Evolutionary conservation across 2,888 invertebrate species (phyloP), one percentile per base, ranked within the genome.

Genomic region (Rhamnusium bicolor): DNA sequence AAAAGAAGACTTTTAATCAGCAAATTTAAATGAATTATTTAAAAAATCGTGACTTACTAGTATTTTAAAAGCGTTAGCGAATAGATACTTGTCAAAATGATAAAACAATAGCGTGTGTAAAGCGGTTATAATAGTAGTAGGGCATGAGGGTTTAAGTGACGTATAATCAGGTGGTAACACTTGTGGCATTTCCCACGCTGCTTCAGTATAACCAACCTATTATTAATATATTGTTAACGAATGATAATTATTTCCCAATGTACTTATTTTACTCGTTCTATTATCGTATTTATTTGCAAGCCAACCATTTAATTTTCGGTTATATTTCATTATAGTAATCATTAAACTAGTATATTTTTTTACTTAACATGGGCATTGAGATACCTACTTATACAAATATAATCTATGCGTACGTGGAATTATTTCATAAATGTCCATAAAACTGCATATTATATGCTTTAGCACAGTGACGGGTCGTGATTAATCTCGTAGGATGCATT

Each of bases 131-230:
- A 85, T 85, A 85, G 82, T 83, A 83, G 84, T 81, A 82, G 84
- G 84, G 82, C 80, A 83, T 80, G 84, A 84, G 85, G 85, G 78
- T 85, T 85, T 85, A 85, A 86, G 84, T 84, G 88, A 87, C 86
- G 86, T 88, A 88, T 88, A 88, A 88, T 88, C 88, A 88, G 87
- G 85, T 87, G 87, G 86, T 82, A 84, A 83, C 88, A 88, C 86
- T 87, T 88, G 88, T 85, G 84, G 85, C 80, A 81, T 80, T 87
- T 88, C 88, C 86, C 88, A 88, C 88, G 86, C 79, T 86, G 84
- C 85, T 86, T 83, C 86, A 80, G 80, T 82, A 84, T 85, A 85
- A 82, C 83, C 83, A 84, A 85, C 85, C 86, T 86, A 86, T 87
- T 86, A 87, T 87, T 87, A 87, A 86, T 86, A 86, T 86, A 85